phyloP scores from a whole-genome alignment of 2,888 invertebrate species.

The Polydrusus cervinus region DNA sequence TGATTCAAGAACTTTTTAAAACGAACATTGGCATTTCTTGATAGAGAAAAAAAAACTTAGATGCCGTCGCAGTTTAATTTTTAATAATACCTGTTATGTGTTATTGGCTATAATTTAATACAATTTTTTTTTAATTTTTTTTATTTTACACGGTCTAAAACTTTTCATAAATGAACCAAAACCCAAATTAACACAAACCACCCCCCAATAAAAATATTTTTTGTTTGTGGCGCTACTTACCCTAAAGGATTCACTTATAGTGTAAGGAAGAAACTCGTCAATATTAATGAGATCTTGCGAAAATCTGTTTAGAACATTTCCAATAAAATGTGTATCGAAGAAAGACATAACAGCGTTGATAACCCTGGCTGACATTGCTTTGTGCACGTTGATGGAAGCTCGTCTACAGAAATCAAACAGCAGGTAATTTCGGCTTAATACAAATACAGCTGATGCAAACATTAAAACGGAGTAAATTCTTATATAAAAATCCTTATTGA shows the following conservation, averaged over 20 bases:
- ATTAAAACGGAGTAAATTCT: conserved; percentile 57
- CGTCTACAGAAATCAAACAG: conserved; percentile 85
- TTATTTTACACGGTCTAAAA: too few relatives aligned
- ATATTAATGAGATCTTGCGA: conserved; percentile 63
- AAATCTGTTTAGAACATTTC: conserved; percentile 64
- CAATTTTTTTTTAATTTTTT: too few relatives aligned
- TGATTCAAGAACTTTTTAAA: too few relatives aligned
- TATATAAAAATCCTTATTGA: conserved; percentile 52
- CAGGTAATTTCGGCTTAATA: conserved; percentile 68
- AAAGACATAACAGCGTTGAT: conserved; percentile 63
- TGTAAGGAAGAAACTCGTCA: conserved; percentile 62
- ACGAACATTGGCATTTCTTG: too few relatives aligned
- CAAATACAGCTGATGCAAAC: conserved; percentile 42
- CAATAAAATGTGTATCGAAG: conserved; percentile 64
- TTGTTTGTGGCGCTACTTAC: conserved; percentile 54
- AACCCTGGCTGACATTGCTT: conserved; percentile 60
- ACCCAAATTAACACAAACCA: too few relatives aligned
- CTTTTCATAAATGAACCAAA: too few relatives aligned
- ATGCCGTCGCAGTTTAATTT: too few relatives aligned
- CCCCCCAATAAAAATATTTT: too few relatives aligned
- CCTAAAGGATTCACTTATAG: conserved; percentile 57
- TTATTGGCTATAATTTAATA: too few relatives aligned
- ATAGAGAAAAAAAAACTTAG: too few relatives aligned
- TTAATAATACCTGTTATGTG: too few relatives aligned
- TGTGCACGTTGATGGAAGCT: conserved; percentile 73